Conservation (phyloP, 2,888 invertebrate genomes). For the Heliconius erato region DNA sequence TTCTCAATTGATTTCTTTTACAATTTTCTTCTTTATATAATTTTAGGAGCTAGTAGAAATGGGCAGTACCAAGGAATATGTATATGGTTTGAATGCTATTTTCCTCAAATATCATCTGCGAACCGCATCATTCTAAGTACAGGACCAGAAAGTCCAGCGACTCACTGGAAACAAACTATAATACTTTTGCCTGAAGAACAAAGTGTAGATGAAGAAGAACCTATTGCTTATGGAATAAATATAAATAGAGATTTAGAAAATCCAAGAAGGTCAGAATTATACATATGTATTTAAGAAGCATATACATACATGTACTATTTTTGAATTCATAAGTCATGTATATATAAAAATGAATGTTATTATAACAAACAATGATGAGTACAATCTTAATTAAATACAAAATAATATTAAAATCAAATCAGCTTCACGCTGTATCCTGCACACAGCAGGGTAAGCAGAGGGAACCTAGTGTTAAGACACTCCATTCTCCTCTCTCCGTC, state of each 20-base stretch:
- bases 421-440: too few species aligned
- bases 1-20: too few species aligned
- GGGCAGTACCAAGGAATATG: constrained; percentile 91
- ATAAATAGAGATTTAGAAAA: constrained; percentile 83
- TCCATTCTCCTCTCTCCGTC: too few species aligned
- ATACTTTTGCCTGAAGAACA: constrained; percentile 90
- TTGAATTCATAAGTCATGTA: too few species aligned
- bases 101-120: constrained; percentile 83
- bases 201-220: constrained; percentile 85
- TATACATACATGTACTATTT: too few species aligned
- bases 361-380: too few species aligned
- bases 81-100: constrained; percentile 92
- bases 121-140: constrained; percentile 89
- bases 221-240: constrained; percentile 89
- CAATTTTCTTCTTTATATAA: not conserved
- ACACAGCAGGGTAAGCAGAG: too few species aligned
- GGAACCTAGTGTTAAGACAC: too few species aligned
- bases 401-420: too few species aligned
- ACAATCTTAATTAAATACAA: too few species aligned
- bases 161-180: constrained; percentile 98
- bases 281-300: not conserved
- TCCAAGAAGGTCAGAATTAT: constrained; percentile 73
- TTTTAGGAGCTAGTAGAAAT: constrained; percentile 80
- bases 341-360: too few species aligned
- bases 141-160: constrained; percentile 89